phyloP scores from a whole-genome alignment of 64 coral and sea anemone species.

The Montipora cactus region DNA sequence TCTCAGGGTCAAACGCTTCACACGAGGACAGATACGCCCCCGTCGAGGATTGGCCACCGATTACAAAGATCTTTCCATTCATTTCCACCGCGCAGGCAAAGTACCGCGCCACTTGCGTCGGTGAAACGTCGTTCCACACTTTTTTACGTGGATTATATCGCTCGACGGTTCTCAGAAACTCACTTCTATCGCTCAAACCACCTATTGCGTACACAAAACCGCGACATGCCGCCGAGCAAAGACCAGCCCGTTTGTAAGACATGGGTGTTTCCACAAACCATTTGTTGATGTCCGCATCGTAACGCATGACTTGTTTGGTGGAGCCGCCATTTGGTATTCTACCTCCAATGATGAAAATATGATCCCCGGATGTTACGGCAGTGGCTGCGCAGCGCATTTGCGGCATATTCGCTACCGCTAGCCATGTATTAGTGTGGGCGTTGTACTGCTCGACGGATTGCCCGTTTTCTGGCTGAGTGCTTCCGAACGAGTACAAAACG shows the following conservation, averaged over 20 bases:
- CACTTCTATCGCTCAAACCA: slow-evolving; percentile 51
- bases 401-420: slow-evolving; percentile 41
- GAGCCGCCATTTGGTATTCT: slow-evolving; percentile 19
- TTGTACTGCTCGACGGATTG: slow-evolving; percentile 71
- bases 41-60: slow-evolving; percentile 55
- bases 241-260: slow-evolving; percentile 60
- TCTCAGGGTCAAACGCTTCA: slow-evolving; percentile 41
- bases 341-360: slow-evolving; percentile 77
- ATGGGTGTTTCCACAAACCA: slow-evolving; percentile 69
- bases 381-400: slow-evolving; percentile 43
- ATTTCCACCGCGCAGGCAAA: slow-evolving; percentile 41
- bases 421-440: slow-evolving; percentile 58
- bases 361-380: slow-evolving; percentile 56
- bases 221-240: slow-evolving; percentile 6
- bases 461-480: slow-evolving; percentile 51
- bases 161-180: slow-evolving; percentile 68
- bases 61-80: slow-evolving; percentile 71
- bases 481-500: slow-evolving; percentile 64
- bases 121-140: slow-evolving; percentile 14
- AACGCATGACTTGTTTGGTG: slow-evolving; percentile 62
- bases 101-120: slow-evolving; percentile 52
- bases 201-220: slow-evolving; percentile 58
- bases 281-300: slow-evolving; percentile 61
- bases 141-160: slow-evolving; percentile 46
- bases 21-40: slow-evolving; percentile 56